Conservation (phyloP, 1,140 invertebrate species). For the Delia radicum region DNA sequence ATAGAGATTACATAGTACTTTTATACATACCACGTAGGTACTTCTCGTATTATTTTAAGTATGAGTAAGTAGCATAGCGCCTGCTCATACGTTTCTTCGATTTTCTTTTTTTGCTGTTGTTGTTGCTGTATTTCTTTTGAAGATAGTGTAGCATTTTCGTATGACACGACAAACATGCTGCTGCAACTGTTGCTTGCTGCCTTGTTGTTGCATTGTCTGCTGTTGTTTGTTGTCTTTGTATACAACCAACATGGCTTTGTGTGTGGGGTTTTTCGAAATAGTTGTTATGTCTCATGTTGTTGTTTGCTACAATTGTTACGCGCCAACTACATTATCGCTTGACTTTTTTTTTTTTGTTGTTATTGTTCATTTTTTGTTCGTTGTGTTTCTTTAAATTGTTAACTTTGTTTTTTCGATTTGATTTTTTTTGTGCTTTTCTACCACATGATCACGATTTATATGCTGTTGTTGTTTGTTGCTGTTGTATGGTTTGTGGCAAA, state of each 20-base stretch:
- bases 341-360: background rate
- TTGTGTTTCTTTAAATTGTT: background rate
- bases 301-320: constrained; percentile 25
- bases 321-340: constrained; percentile 20
- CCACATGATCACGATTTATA: constrained; percentile 56
- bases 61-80: constrained; percentile 6
- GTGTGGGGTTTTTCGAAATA: background rate
- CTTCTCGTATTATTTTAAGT: background rate
- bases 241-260: background rate
- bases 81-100: background rate
- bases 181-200: constrained; percentile 50
- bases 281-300: background rate
- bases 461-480: constrained; percentile 28
- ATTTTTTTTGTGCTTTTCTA: constrained; percentile 40
- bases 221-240: background rate
- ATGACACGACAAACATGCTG: constrained; percentile 55
- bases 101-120: background rate
- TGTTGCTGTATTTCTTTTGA: background rate
- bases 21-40: background rate
- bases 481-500: background rate
- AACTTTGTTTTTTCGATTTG: constrained; percentile 3
- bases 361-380: background rate
- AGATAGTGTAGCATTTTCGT: constrained; percentile 44
- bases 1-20: background rate
- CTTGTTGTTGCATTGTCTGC: constrained; percentile 34